Percentiles rank a stretch among this genome's conserved stretches.
Evolutionary conservation across 2,113 vertebrate genomes (phyloP).

Genomic region (Tetrax tetrax): DNA sequence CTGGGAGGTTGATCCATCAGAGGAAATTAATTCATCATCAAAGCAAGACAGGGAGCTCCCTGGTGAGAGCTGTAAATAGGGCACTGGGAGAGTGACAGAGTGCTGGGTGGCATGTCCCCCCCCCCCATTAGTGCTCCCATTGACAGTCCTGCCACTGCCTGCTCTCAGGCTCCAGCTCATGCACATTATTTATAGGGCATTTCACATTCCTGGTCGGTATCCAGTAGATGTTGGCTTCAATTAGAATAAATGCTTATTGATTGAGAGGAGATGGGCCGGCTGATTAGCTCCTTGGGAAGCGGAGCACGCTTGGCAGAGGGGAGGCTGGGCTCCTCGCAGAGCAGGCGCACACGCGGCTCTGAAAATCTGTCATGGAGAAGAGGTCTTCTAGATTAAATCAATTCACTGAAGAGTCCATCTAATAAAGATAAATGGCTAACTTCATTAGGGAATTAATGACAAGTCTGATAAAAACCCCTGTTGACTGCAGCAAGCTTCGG

Average conservation of each 20-base stretch:
- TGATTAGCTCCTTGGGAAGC: conserved; percentile 48
- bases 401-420: neutral
- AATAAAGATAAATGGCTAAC: conserved; percentile 39
- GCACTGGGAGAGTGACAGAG: conserved; percentile 44
- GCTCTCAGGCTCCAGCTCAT: conserved; percentile 6
- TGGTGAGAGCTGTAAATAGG: conserved; percentile 52
- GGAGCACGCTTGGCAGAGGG: neutral
- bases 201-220: conserved; percentile 35
- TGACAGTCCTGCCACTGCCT: conserved; percentile 14
- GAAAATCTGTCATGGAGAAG: conserved; percentile 15
- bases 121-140: conserved; percentile 2
- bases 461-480: neutral
- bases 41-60: conserved; percentile 51
- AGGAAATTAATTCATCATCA: conserved; percentile 64
- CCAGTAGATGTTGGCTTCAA: conserved; percentile 55
- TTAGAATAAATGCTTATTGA: conserved; percentile 65
- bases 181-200: conserved; percentile 34
- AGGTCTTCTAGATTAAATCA: conserved; percentile 32
- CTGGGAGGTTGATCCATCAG: neutral
- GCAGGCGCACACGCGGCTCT: neutral
- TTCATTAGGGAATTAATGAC: conserved; percentile 34
- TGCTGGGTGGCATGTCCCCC: conserved; percentile 19
- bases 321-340: neutral
- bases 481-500: neutral
- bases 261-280: conserved; percentile 4